Conservation (phyloP, 2,797 vertebrate species). For the Gymnocypris eckloni region DNA sequence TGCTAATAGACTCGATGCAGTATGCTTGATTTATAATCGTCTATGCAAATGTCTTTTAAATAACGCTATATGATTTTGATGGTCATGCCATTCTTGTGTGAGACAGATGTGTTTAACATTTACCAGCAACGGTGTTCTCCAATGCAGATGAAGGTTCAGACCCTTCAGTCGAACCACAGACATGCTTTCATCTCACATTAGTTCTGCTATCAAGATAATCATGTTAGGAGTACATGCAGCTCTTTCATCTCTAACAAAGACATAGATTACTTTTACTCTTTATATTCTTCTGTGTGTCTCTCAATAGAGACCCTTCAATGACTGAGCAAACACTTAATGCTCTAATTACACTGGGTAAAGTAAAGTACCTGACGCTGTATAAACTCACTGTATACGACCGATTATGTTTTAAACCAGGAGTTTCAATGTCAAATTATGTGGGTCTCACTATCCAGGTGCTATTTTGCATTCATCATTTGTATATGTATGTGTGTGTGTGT, state of each 20-base stretch:
- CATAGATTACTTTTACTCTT: background rate
- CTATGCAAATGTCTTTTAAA: background rate
- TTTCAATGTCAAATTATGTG: background rate
- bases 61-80: background rate
- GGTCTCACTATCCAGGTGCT: background rate
- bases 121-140: background rate
- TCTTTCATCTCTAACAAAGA: conserved; percentile 39
- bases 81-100: background rate
- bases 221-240: conserved; percentile 34
- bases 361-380: background rate
- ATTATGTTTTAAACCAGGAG: background rate
- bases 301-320: conserved; percentile 1
- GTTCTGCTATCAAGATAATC: conserved; percentile 51
- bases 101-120: background rate
- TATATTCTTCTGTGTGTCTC: conserved; percentile 38
- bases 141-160: conserved; percentile 28
- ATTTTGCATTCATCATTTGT: no score
- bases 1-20: background rate
- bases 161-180: conserved; percentile 34
- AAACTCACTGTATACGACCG: background rate
- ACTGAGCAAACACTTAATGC: background rate
- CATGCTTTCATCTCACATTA: conserved; percentile 64
- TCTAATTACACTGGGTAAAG: background rate
- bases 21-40: background rate
- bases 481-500: background rate